Conservation (phyloP, 2,888 invertebrate genomes). For the Byasa hedistus region DNA sequence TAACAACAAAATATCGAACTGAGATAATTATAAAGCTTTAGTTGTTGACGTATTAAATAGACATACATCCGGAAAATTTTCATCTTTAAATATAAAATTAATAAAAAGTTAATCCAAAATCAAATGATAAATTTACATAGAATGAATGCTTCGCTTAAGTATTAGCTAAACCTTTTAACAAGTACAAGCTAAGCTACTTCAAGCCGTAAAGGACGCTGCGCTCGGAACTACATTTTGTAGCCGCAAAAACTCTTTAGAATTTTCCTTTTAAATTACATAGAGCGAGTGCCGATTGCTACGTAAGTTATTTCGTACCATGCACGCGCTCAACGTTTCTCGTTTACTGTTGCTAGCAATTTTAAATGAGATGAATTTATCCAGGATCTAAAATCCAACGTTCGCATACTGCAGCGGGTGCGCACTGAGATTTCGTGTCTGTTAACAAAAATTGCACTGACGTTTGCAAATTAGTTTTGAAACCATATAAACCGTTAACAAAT, state of each 20-base stretch:
- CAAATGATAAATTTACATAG: not conserved
- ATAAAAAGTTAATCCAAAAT: not conserved
- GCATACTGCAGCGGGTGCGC: not conserved
- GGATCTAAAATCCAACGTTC: conserved; percentile 7
- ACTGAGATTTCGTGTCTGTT: conserved; percentile 19
- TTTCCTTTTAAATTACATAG: conserved; percentile 10
- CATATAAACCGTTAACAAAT: not conserved
- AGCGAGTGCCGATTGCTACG: conserved; percentile 6
- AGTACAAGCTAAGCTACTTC: conserved; percentile 2
- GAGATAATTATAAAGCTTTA: no score
- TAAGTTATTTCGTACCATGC: conserved; percentile 11
- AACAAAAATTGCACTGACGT: conserved; percentile 1
- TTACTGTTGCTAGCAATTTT: conserved; percentile 22
- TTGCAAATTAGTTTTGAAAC: not conserved
- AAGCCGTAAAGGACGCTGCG: conserved; percentile 3
- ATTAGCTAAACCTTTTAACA: not conserved
- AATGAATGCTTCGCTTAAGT: not conserved
- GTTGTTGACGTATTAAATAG: no score
- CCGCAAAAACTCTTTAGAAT: conserved; percentile 13
- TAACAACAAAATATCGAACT: no score
- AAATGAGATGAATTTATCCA: conserved; percentile 18
- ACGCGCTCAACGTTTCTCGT: conserved; percentile 2
- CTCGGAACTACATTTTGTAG: conserved; percentile 8
- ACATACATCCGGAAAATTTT: no score
- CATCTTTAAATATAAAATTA: no score